phyloP scores from a whole-genome alignment of 2,113 vertebrate genomes.

The Notothenia rossii region DNA sequence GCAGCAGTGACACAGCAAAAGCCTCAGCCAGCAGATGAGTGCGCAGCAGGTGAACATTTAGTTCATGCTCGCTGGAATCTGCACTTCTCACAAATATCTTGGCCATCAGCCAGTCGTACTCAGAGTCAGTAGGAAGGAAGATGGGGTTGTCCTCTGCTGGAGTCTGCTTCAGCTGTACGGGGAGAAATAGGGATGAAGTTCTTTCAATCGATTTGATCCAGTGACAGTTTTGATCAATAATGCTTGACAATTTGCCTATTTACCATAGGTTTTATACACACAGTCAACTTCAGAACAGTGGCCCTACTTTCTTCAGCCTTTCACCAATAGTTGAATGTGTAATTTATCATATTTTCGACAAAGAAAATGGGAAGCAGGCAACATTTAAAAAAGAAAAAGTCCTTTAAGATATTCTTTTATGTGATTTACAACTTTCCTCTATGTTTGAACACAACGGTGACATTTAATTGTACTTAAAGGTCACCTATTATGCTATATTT shows the following conservation, averaged over 20 bases:
- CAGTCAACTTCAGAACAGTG: neutral
- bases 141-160: constrained; percentile 74
- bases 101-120: constrained; percentile 83
- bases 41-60: too few relatives aligned
- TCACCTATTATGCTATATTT: too few relatives aligned
- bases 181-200: neutral
- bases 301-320: constrained; percentile 10
- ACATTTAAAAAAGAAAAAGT: too few relatives aligned
- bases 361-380: too few relatives aligned
- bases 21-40: too few relatives aligned
- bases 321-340: constrained; percentile 1
- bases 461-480: too few relatives aligned
- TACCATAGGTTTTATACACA: neutral
- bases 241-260: neutral
- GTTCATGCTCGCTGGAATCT: too few relatives aligned
- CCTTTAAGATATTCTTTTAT: too few relatives aligned
- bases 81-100: constrained; percentile 75
- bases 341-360: too few relatives aligned
- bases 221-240: neutral
- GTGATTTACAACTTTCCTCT: too few relatives aligned
- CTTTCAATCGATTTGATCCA: neutral
- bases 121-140: constrained; percentile 81
- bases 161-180: constrained; percentile 68
- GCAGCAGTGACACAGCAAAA: too few relatives aligned
- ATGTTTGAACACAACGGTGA: too few relatives aligned